Percentiles rank a stretch among this genome's conserved stretches.
These are phyloP conservation scores for Panzeria rudis DNA, from an alignment of 2,888 invertebrate species.

Conservation along the genomic window DNA sequence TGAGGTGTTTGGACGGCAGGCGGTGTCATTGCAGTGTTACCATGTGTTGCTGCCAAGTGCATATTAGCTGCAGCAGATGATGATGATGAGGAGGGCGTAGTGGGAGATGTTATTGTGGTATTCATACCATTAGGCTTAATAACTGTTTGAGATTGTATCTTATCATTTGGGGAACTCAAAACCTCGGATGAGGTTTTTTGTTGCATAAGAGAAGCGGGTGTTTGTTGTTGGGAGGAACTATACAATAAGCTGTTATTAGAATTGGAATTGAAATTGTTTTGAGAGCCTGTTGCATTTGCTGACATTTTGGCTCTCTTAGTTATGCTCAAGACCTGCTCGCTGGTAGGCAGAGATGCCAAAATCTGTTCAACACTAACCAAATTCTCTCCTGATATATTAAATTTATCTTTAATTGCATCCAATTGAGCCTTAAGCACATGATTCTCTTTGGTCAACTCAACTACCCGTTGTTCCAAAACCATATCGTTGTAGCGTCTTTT, in stretches of 20 bases:
- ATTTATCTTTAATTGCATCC: slow-evolving; percentile 96
- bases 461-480: slow-evolving; percentile 96
- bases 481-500: slow-evolving; percentile 98
- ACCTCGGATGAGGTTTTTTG: slow-evolving; percentile 63
- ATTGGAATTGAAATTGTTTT: slow-evolving; percentile 62
- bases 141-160: slow-evolving; percentile 54
- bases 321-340: slow-evolving; percentile 92
- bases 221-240: slow-evolving; percentile 64
- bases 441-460: slow-evolving; percentile 97
- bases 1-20: slow-evolving; percentile 59
- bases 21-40: slow-evolving; percentile 16
- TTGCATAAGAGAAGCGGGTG: slow-evolving; percentile 71
- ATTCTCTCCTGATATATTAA: slow-evolving; percentile 93
- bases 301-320: slow-evolving; percentile 87
- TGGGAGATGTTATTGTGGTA: slow-evolving; percentile 32
- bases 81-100: slow-evolving; percentile 50
- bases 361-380: slow-evolving; percentile 95
- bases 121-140: slow-evolving; percentile 62
- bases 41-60: slow-evolving; percentile 45
- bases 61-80: slow-evolving; percentile 20
- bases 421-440: slow-evolving; percentile 96
- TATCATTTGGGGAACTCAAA: slow-evolving; percentile 60
- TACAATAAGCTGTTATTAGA: slow-evolving; percentile 53
- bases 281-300: slow-evolving; percentile 20
- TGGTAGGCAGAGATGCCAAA: slow-evolving; percentile 92